Percentiles rank a stretch among this genome's conserved stretches.
Conservation (phyloP, 2,888 invertebrate species). For the Saturnia japonica region DNA sequence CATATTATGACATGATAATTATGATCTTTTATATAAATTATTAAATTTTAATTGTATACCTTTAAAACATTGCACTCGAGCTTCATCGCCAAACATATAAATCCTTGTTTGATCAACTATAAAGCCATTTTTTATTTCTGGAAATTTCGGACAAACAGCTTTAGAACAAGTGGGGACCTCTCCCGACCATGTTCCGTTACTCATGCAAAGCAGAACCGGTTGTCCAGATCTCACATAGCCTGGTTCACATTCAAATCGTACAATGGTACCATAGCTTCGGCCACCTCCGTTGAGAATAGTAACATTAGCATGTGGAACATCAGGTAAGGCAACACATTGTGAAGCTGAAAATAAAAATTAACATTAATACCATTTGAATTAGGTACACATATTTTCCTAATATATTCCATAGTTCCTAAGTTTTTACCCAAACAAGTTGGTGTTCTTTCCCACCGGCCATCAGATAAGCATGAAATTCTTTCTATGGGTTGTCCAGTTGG, state of each 20-base stretch:
- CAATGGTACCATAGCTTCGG: slow-evolving; percentile 95
- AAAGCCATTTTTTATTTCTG: slow-evolving; percentile 93
- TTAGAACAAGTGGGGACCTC: slow-evolving; percentile 93
- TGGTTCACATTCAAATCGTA: slow-evolving; percentile 95
- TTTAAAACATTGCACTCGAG: slow-evolving; percentile 94
- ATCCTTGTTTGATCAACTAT: slow-evolving; percentile 89
- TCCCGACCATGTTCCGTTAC: slow-evolving; percentile 97
- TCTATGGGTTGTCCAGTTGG: slow-evolving; percentile 93
- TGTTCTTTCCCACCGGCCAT: slow-evolving; percentile 95
- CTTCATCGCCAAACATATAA: slow-evolving; percentile 94
- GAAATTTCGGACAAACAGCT: slow-evolving; percentile 87
- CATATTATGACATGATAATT: background rate
- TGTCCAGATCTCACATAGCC: slow-evolving; percentile 94
- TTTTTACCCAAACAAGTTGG: slow-evolving; percentile 91
- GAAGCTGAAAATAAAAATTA: slow-evolving; percentile 81
- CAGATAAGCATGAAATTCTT: slow-evolving; percentile 93
- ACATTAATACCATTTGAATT: slow-evolving; percentile 14
- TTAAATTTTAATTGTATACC: slow-evolving; percentile 43
- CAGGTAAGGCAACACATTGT: slow-evolving; percentile 92
- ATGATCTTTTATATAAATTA: background rate
- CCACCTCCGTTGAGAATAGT: slow-evolving; percentile 94
- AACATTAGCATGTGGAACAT: slow-evolving; percentile 93
- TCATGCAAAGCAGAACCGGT: slow-evolving; percentile 96
- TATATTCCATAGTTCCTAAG: too few species aligned
- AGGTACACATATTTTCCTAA: too few species aligned